Conservation (phyloP, 2,888 invertebrate species). For the Tipula vernalis region DNA sequence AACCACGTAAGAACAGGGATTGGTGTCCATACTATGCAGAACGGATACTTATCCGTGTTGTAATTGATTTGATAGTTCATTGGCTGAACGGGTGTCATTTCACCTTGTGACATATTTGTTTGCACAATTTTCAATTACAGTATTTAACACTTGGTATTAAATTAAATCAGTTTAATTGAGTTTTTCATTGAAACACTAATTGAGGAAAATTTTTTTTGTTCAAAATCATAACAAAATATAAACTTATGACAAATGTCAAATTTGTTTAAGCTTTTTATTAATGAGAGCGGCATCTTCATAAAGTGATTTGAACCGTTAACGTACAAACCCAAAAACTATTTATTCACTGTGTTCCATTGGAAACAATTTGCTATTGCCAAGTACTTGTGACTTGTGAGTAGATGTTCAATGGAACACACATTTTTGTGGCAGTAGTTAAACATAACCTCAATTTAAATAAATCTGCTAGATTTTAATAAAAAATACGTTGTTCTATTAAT, state of each 20-base stretch:
- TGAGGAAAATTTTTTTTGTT: neutral
- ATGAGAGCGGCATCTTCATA: neutral
- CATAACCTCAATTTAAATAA: too few relatives aligned
- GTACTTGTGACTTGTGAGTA: too few relatives aligned
- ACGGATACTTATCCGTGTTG: slow-evolving; percentile 60
- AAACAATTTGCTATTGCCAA: too few relatives aligned
- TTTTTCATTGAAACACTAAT: neutral
- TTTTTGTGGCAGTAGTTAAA: too few relatives aligned
- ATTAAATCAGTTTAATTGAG: neutral
- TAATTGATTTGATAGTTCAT: slow-evolving; percentile 38
- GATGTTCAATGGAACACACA: too few relatives aligned
- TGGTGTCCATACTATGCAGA: slow-evolving; percentile 93
- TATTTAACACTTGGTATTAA: neutral
- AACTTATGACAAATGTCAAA: neutral
- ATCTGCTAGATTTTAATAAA: too few relatives aligned
- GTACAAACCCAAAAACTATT: too few relatives aligned
- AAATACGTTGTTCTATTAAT: too few relatives aligned
- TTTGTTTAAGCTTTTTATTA: neutral
- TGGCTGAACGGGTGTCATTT: neutral
- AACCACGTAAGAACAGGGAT: slow-evolving; percentile 90
- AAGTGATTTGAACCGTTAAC: neutral
- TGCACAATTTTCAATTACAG: neutral
- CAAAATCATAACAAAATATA: neutral
- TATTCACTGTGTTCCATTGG: too few relatives aligned
- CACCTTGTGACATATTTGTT: neutral